Base-by-base conservation (phyloP, 2,888 invertebrate species). In the Drosophila eohydei region DNA sequence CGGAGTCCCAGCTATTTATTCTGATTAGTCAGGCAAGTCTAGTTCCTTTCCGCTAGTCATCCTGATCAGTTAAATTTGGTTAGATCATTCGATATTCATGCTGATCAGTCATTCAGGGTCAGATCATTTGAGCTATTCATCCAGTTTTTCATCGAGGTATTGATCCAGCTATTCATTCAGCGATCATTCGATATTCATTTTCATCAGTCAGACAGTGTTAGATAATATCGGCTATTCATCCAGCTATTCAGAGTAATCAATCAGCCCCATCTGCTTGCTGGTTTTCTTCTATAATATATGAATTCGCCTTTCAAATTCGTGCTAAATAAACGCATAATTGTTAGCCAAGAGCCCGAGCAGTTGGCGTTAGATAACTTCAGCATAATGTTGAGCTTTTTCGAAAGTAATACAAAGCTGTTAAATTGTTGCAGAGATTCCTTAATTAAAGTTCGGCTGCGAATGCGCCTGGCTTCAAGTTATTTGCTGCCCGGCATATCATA, bases 361-460 rank as follows among this genome's bases (percentile, higher is more conserved):
- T 32, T 32, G 28, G 26, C 12, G 28, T 64, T 64, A 56, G 34
- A 71, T 64, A 72, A 77, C 52, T 41, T 14, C 3, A 34, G 55
- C 28, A 41, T 38, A 7, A 40, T 56, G 48, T 59, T 9, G 44
- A 30, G 55, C n/a, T 34, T 43, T 51, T 75, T 52, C 65, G 76
- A 62, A 75, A 77, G 80, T 79, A 65, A 75, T 55, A 71, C 55
- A 44, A 71, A 61, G 38, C 30, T 38, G 71, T 34, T 21, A 51
- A 77, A 77, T 77, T 64, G 65, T 64, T 61, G n/a, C 16, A 36
- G 11, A 73, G 74, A 88, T 88, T 88, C 83, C 74, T 78, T 74
- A 88, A 83, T 88, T 83, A 86, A 88, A 83, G 62, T 68, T 67
- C 52, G 60, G 76, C 80, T 68, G 69, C 54, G 62, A 71, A 74